Conservation (phyloP, 2,113 vertebrate genomes). For the Epinephelus moara region DNA sequence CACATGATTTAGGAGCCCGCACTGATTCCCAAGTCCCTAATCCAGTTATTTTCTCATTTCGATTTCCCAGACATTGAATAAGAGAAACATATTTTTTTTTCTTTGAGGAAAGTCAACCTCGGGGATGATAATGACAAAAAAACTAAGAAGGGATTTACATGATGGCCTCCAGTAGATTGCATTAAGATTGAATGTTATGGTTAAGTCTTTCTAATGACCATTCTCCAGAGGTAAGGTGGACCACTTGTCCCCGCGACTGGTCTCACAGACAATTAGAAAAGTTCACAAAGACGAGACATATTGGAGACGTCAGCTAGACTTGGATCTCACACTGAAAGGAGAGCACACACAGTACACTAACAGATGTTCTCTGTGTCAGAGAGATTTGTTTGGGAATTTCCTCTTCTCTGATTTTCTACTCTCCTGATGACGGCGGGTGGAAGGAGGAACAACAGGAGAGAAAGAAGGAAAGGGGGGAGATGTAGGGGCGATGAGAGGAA, state of each 20-base stretch:
- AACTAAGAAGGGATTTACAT: conserved; percentile 82
- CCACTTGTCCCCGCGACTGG: conserved; percentile 61
- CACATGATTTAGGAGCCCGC: conserved; percentile 83
- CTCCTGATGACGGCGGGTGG: conserved; percentile 48
- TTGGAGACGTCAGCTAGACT: conserved; percentile 60
- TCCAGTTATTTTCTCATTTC: conserved; percentile 86
- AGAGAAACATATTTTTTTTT: conserved; percentile 83
- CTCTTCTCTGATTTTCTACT: conserved; percentile 69
- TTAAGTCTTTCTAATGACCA: conserved; percentile 72
- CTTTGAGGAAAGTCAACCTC: conserved; percentile 80
- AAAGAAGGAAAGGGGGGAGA: conserved; percentile 22
- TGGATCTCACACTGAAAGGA: conserved; percentile 51
- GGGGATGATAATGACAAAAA: conserved; percentile 80
- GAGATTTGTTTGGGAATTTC: conserved; percentile 78
- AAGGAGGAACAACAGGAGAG: conserved; percentile 38
- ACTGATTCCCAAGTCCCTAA: conserved; percentile 85
- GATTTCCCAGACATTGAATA: conserved; percentile 84
- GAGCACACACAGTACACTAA: conserved; percentile 34
- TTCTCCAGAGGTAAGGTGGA: conserved; percentile 70
- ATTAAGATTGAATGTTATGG: conserved; percentile 80
- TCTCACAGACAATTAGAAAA: conserved; percentile 66
- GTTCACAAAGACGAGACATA: conserved; percentile 70
- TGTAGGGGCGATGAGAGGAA: background rate
- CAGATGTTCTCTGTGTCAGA: conserved; percentile 71
- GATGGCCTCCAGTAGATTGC: conserved; percentile 77